These are phyloP conservation scores for Ascidia mentula DNA, from an alignment of 23 tunicate genomes.

Conservation along the genomic window DNA sequence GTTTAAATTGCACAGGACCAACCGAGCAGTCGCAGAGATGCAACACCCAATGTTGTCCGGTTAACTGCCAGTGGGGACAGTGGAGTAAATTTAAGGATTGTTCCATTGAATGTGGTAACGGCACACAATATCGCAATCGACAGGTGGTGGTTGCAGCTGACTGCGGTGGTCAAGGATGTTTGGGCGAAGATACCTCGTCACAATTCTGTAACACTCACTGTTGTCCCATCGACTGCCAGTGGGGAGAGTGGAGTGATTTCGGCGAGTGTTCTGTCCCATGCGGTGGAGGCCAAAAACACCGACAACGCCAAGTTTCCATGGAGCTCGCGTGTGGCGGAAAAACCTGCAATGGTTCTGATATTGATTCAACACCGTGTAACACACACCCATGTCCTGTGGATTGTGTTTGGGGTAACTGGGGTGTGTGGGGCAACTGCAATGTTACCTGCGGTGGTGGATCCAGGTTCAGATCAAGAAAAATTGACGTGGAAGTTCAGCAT, in stretches of 20 bases:
- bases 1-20: no score
- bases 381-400: not conserved
- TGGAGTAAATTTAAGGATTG: no score
- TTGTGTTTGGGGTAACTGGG: not conserved
- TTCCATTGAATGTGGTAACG: no score
- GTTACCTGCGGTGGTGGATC: not conserved
- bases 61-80: conserved; percentile 21
- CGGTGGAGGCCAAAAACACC: not conserved
- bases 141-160: not conserved
- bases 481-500: not conserved
- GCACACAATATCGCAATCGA: conserved; percentile 19
- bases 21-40: no score
- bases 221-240: conserved; percentile 17
- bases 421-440: not conserved
- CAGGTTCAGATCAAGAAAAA: not conserved
- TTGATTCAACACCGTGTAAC: not conserved
- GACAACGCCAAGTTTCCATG: not conserved
- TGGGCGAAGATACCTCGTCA: not conserved
- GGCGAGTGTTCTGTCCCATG: not conserved
- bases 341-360: not conserved
- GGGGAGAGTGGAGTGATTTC: not conserved
- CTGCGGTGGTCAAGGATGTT: conserved; percentile 41
- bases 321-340: not conserved
- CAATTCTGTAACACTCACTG: conserved; percentile 8
- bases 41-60: no score